Percentiles rank a stretch among this genome's conserved stretches.
phyloP scores from a whole-genome alignment of 2,113 vertebrate species.

The Lethenteron reissneri region DNA sequence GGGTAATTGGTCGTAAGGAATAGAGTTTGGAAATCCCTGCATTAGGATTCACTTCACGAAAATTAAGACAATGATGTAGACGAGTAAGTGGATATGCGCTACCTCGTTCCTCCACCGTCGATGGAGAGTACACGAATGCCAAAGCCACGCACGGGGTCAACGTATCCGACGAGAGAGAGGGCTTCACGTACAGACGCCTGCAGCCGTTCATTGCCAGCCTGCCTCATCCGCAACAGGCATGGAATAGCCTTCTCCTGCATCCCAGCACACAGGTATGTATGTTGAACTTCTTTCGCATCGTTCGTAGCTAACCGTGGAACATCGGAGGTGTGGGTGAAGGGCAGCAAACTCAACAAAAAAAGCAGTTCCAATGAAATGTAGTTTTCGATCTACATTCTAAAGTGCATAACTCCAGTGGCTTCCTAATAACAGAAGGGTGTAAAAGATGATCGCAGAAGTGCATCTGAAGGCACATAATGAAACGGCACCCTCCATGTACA shows the following conservation, averaged over 20 bases:
- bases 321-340: neutral
- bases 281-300: too few relatives aligned
- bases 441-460: too few relatives aligned
- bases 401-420: neutral
- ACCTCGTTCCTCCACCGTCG: slow-evolving; percentile 87
- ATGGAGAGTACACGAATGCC: slow-evolving; percentile 62
- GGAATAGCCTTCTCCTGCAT: slow-evolving; percentile 56
- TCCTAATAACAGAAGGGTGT: too few relatives aligned
- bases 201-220: slow-evolving; percentile 46
- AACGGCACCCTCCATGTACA: too few relatives aligned
- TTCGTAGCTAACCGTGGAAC: too few relatives aligned
- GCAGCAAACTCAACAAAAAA: neutral
- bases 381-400: neutral
- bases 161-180: slow-evolving; percentile 57
- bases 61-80: neutral
- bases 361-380: neutral
- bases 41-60: neutral
- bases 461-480: too few relatives aligned
- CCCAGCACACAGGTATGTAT: too few relatives aligned
- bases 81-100: slow-evolving; percentile 10
- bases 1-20: neutral
- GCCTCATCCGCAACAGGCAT: slow-evolving; percentile 48
- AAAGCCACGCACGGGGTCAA: slow-evolving; percentile 52
- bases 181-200: slow-evolving; percentile 62
- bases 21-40: neutral